Evolutionary conservation across 2,888 invertebrate species (phyloP).

Genomic region (Mesorhabditis spiculigera): DNA sequence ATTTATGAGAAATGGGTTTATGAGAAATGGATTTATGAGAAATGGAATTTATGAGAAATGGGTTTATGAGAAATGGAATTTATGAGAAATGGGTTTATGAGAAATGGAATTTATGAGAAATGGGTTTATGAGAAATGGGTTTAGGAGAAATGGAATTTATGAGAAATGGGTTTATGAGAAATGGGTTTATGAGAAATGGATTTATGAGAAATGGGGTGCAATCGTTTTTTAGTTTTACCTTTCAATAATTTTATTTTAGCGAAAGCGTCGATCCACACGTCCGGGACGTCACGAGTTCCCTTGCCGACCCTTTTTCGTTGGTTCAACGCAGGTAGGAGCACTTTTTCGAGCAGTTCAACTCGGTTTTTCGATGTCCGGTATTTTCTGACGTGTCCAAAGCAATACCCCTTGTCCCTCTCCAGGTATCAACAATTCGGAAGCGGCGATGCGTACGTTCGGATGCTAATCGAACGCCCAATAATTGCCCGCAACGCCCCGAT

Average conservation of each 20-base stretch:
- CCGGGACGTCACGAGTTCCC: constrained; percentile 22
- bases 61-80: too few species aligned
- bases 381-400: not conserved
- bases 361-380: not conserved
- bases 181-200: too few species aligned
- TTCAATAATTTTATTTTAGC: constrained; percentile 17
- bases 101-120: too few species aligned
- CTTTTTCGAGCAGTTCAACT: too few species aligned
- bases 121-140: too few species aligned
- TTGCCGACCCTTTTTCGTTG: constrained; percentile 22
- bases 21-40: too few species aligned
- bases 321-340: constrained; percentile 15
- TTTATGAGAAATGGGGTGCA: too few species aligned
- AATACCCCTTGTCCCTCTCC: not conserved
- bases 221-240: not conserved
- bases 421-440: constrained; percentile 24
- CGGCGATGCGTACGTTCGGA: constrained; percentile 14
- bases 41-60: too few species aligned
- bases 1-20: too few species aligned
- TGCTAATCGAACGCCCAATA: constrained; percentile 16
- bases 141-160: too few species aligned
- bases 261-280: constrained; percentile 25
- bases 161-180: too few species aligned
- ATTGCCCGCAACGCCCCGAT: constrained; percentile 15
- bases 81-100: too few species aligned